Base-by-base conservation (phyloP, 2,888 invertebrate genomes). In the Gandaritis pyraliata region DNA sequence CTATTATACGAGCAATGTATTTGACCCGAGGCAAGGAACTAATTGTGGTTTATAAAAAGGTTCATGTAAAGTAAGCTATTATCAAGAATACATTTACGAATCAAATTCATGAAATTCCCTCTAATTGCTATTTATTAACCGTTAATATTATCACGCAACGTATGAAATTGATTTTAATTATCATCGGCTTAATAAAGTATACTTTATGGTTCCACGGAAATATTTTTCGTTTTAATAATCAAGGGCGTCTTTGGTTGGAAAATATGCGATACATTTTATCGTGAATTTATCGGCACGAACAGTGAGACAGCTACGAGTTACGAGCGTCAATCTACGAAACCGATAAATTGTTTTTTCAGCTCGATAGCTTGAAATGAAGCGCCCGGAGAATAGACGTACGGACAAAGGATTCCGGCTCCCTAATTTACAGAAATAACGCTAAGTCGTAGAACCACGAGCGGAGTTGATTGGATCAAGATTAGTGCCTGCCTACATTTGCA, bases 271-370 rank as follows among this genome's bases (percentile, higher is more conserved):
- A 69, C 63, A 61, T 65, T 71, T 71, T 65, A 69, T 62, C 65
- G 61, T 67, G 47, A 64, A 70, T 70, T 66, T 68, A 71, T 71
- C 71, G 69, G 47, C 64, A 61, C 63, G 66, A 65, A 70, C 64
- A 69, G 65, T 58, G 61, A 69, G 71, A 71, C 70, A 69, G 69
- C 70, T 69, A 71, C 63, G 70, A 71, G 67, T 67, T 71, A 71
- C 70, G 71, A 66, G 67, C 69, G 67, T 71, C 71, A 71, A 71
- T 71, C 71, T 71, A 68, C 71, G 67, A 69, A 64, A 71, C 69
- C 67, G 71, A 68, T 71, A 71, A 71, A 71, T 69, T 71, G 71
- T 69, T 71, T 71, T 71, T 71, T 71, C 71, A 69, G 69, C 69
- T 65, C 69, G 63, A 68, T 66, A 66, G 71, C 54, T 61, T 61